Conservation (phyloP, 2,888 invertebrate species). For the Oxyteleia sp. region DNA sequence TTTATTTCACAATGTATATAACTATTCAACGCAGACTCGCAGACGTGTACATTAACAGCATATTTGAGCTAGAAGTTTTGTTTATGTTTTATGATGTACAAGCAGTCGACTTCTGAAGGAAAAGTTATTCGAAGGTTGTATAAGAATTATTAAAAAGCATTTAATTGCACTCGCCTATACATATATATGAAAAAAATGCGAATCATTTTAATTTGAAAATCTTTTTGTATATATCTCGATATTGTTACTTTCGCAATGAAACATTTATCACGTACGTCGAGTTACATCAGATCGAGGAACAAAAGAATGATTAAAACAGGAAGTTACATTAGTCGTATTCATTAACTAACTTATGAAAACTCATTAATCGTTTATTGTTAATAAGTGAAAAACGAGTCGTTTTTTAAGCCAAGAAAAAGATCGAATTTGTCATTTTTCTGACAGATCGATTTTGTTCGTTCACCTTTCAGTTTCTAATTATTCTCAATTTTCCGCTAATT, state of each 20-base stretch:
- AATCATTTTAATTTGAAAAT: conserved; percentile 33
- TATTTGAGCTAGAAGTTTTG: not conserved
- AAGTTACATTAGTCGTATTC: conserved; percentile 72
- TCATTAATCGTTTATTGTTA: conserved; percentile 69
- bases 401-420: not conserved
- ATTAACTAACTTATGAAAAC: conserved; percentile 72
- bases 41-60: not conserved
- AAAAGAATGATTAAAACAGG: conserved; percentile 66
- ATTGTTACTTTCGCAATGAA: conserved; percentile 60
- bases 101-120: conserved; percentile 18
- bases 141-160: conserved; percentile 23
- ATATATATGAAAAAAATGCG: conserved; percentile 16
- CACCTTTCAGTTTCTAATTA: too few relatives aligned
- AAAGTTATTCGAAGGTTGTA: not conserved
- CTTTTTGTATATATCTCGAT: conserved; percentile 40
- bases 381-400: conserved; percentile 18
- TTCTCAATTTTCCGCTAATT: not conserved
- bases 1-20: conserved; percentile 29
- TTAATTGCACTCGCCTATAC: conserved; percentile 39
- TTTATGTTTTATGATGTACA: not conserved
- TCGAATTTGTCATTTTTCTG: too few relatives aligned
- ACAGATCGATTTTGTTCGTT: too few relatives aligned
- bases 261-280: conserved; percentile 42
- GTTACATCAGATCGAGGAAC: conserved; percentile 70
- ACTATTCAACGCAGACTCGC: conserved; percentile 7